Conservation (phyloP, 2,888 invertebrate genomes). For the Hirtodrosophila duncani region DNA sequence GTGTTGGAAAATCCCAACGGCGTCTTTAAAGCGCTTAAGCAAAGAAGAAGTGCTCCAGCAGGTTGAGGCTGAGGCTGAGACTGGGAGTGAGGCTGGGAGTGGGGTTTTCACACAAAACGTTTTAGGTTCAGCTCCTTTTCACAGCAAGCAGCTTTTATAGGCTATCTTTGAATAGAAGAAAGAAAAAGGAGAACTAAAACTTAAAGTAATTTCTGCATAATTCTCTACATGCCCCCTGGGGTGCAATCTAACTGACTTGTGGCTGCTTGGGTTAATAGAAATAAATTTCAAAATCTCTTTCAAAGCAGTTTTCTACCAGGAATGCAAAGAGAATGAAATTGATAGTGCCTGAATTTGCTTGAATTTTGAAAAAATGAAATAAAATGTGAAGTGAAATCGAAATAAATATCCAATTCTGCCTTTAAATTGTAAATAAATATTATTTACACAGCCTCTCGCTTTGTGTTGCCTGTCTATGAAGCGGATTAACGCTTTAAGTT, state of each 20-base stretch:
- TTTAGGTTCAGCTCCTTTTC: constrained; percentile 18
- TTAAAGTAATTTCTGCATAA: constrained; percentile 70
- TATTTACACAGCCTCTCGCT: no score
- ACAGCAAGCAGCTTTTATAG: no score
- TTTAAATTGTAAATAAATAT: no score
- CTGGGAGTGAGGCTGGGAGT: constrained; percentile 20
- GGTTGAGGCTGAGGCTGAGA: constrained; percentile 16
- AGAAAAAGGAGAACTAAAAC: constrained; percentile 46
- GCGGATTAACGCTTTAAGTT: no score
- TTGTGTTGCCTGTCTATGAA: no score
- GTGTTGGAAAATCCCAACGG: constrained; percentile 49
- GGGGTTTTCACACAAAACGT: constrained; percentile 26
- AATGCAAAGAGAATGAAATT: no score
- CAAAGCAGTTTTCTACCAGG: no score
- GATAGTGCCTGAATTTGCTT: no score
- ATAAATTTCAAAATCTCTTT: constrained; percentile 13
- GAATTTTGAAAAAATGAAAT: no score
- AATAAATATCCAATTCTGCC: no score
- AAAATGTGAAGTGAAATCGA: no score
- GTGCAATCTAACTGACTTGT: constrained; percentile 32
- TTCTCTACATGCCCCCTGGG: constrained; percentile 36
- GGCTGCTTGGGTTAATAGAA: constrained; percentile 19
- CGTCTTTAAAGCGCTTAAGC: constrained; percentile 69
- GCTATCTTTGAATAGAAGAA: constrained; percentile 24
- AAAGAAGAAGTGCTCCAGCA: constrained; percentile 31